Evolutionary conservation across 2,888 invertebrate species (phyloP), one percentile per base, ranked within the genome.

Genomic region (Netelia inedita): DNA sequence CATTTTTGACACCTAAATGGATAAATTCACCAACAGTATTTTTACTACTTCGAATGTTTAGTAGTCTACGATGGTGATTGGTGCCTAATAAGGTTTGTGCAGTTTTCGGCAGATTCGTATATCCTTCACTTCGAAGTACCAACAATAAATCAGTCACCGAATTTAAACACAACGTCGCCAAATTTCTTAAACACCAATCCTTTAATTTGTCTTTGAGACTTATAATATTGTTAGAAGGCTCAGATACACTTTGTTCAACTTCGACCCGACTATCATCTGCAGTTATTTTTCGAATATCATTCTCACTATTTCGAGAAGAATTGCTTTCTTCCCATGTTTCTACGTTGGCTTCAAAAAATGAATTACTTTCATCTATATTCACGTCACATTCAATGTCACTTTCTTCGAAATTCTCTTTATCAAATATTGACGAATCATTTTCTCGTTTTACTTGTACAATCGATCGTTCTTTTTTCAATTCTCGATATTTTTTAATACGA

Each of bases 41-140:
- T 35, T 43, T 35, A 16, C 8, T 23, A 50, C 79, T 75, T 59
- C 21, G 53, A 80, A 85, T 83, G n/a, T 59, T 3, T 61, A 72
- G 79, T 43, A 82, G 10, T 9, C 2, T 16, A 11, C 73, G 46
- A 11, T 28, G 73, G 41, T 86, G 85, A 8, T 35, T 69, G 9
- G 85, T 81, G 43, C 66, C 63, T 1, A 83, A 46, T 23, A 86
- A 78, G 41, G 74, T 55, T 55, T 86, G 83, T 14, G 76, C 83
- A 53, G 81, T 83, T 55, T 78, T 79, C 11, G 83, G 79, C 50
- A 83, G 65, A 53, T 73, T 50, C 11, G 23, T 35, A 61, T 74
- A 61, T 28, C 79, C 83, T 68, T 66, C 79, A 19, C 66, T 65
- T 53, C 73, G 61, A 23, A 83, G 79, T 59, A 83, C 16, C 1